Conservation (phyloP, 2,797 vertebrate genomes). For the Glyptemys insculpta region DNA sequence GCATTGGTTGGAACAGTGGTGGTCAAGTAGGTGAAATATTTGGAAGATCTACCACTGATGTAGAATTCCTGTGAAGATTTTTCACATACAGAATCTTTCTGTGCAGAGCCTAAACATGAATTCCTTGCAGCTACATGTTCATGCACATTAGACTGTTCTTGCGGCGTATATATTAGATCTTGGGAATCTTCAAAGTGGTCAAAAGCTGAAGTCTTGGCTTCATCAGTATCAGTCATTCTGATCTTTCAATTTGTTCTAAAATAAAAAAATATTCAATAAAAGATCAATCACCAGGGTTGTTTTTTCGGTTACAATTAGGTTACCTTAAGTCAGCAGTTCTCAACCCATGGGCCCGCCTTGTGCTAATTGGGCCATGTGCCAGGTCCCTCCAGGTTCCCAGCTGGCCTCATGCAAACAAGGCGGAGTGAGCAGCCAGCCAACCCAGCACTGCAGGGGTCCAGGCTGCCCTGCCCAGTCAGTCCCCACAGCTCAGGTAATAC, state of each 20-base stretch:
- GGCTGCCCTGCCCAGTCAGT: no score
- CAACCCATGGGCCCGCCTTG: no score
- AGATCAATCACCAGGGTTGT: background rate
- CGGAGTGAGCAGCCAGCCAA: no score
- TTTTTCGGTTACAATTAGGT: no score
- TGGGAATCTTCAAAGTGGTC: background rate
- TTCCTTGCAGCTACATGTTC: rapidly evolving
- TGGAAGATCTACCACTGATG: rapidly evolving
- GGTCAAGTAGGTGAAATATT: background rate
- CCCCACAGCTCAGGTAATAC: no score
- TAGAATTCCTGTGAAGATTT: background rate
- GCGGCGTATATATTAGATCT: background rate
- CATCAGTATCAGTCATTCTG: slow-evolving; percentile 43
- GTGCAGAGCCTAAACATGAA: rapidly evolving
- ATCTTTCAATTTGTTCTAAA: background rate
- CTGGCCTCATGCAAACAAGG: no score
- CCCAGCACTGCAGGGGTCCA: no score
- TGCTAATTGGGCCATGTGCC: no score
- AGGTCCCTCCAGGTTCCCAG: no score
- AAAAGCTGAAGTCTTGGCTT: background rate
- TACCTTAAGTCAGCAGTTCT: no score
- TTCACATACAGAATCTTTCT: background rate
- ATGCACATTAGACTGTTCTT: rapidly evolving
- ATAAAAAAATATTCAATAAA: background rate
- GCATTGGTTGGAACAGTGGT: background rate